phyloP scores from a whole-genome alignment of 1,140 invertebrate genomes.

The Achatina immaculata region DNA sequence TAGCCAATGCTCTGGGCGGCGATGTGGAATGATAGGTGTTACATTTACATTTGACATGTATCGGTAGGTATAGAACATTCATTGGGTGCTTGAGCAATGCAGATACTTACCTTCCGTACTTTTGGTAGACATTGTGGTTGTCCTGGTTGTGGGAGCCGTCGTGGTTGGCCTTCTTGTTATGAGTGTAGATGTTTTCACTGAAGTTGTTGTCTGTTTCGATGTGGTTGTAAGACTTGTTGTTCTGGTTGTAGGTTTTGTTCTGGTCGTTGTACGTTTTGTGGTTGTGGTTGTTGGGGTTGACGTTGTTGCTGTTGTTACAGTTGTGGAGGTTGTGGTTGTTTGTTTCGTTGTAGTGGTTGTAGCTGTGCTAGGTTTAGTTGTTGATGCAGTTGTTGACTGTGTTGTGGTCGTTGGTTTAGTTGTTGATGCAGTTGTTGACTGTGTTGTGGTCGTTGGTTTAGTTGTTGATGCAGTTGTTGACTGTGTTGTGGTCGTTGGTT shows the following conservation, averaged over 20 bases:
- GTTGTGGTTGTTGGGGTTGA: too few species aligned
- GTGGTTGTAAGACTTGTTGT: too few species aligned
- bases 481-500: too few species aligned
- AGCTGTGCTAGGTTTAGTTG: background rate
- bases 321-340: background rate
- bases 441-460: too few species aligned
- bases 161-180: background rate
- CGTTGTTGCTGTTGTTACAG: background rate
- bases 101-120: too few species aligned
- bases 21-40: too few species aligned
- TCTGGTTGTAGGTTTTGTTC: background rate
- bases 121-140: background rate
- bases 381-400: background rate
- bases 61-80: too few species aligned
- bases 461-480: too few species aligned
- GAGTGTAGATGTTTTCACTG: background rate
- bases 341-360: slow-evolving; percentile 3
- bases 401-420: background rate
- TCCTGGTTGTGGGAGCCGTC: background rate
- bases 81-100: too few species aligned
- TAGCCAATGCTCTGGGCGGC: too few species aligned
- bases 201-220: background rate
- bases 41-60: too few species aligned
- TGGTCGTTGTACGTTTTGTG: slow-evolving; percentile 3
- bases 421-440: too few species aligned